Conservation (phyloP, 2,888 invertebrate species). For the Achlya flavicornis region DNA sequence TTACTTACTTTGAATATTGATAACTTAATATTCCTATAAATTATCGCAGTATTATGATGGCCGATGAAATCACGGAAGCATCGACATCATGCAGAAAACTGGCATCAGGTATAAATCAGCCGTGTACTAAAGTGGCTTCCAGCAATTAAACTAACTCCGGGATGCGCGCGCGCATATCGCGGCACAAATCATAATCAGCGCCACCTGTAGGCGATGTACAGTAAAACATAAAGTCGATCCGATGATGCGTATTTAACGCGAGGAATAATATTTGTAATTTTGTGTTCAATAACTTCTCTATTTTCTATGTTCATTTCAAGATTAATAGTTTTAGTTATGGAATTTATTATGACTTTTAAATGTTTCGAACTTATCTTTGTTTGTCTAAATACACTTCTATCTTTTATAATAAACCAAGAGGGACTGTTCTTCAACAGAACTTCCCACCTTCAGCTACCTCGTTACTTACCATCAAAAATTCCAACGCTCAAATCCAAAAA, state of each 20-base stretch:
- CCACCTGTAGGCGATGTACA: slow-evolving; percentile 58
- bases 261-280: background rate
- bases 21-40: slow-evolving; percentile 6
- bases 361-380: background rate
- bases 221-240: slow-evolving; percentile 40
- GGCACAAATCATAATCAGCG: slow-evolving; percentile 62
- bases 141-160: slow-evolving; percentile 37
- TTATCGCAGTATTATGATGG: slow-evolving; percentile 16
- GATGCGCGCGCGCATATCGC: slow-evolving; percentile 34
- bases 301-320: background rate
- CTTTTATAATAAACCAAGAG: too few relatives aligned
- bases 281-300: background rate
- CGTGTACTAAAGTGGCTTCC: slow-evolving; percentile 31
- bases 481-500: too few relatives aligned
- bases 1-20: too few relatives aligned
- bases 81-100: slow-evolving; percentile 14
- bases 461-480: too few relatives aligned
- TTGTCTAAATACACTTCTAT: too few relatives aligned
- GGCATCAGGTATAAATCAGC: slow-evolving; percentile 29
- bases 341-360: background rate
- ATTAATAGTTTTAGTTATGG: background rate
- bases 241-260: slow-evolving; percentile 13
- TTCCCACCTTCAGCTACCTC: too few relatives aligned
- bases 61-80: slow-evolving; percentile 25
- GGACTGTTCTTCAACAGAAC: too few relatives aligned